Base-by-base conservation (phyloP, 2,113 vertebrate species). In the Ophthalmolycus amberensis region DNA sequence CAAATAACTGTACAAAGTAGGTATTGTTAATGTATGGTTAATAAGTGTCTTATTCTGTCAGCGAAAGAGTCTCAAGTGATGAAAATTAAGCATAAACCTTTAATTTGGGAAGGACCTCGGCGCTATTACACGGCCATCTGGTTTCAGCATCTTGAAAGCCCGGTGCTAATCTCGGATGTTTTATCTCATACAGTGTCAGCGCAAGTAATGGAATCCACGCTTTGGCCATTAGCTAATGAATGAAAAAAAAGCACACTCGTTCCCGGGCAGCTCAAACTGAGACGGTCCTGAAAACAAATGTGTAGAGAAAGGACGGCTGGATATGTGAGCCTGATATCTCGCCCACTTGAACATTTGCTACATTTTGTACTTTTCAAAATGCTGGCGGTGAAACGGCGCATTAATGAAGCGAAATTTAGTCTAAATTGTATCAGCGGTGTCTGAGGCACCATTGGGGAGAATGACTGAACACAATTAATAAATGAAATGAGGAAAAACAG, bases 171-270 rank as follows among this genome's bases (percentile, higher is more conserved):
- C 25, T 25, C 12, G 20, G 16, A 44, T 38, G 46, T 69, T 76
- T 67, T 65, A 60, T 67, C 18, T 73, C 48, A 12, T 6, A 58
- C 44, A 25, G 65, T 38, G 20, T 69, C 42, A 48, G 16, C 48
- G 42, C 56, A 78, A 48, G 60, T 38, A 69, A 63, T 1, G 8
- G 42, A 65, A 18, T 44, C 20, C 15, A 60, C 1, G 20, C 46
- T 58, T 68, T 52, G 56, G 29, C 73, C 74, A 80, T 77, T 67
- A 77, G 59, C 27, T 34, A 25, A 67, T 40, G 29, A 52, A 52
- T 9, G 14, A 9, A 64, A 74, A 74, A 82, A 69, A 54, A 74
- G 5, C 72, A 71, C 63, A 58, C 25, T 6, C 9, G 12, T 46
- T 82, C 15, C 2, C n/a, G 69, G 72, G 12, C 42, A 42, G 40